Evolutionary conservation across 2,888 invertebrate species (phyloP).

Genomic region (Zele albiditarsus): DNA sequence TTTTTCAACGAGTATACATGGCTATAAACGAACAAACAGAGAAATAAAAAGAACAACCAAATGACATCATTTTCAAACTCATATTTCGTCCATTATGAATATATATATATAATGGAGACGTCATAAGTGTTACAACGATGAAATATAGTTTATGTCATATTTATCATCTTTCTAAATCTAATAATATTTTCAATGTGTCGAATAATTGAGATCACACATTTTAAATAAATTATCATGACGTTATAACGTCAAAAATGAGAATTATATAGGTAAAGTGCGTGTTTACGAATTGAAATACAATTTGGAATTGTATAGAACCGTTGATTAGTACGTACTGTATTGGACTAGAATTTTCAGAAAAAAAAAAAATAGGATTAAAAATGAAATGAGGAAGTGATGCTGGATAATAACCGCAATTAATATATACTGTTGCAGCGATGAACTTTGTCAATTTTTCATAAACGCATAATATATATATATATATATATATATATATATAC

Average conservation of each 20-base stretch:
- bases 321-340: background rate
- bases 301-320: background rate
- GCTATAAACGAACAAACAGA: background rate
- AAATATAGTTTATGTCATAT: slow-evolving; percentile 66
- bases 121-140: slow-evolving; percentile 62
- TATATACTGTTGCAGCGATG: background rate
- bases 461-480: slow-evolving; percentile 10
- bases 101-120: slow-evolving; percentile 55
- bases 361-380: background rate
- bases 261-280: background rate
- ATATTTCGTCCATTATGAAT: slow-evolving; percentile 37
- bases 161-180: slow-evolving; percentile 58
- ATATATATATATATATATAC: no score
- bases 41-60: background rate
- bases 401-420: background rate
- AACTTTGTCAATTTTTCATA: slow-evolving; percentile 2
- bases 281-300: background rate
- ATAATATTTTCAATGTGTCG: slow-evolving; percentile 33
- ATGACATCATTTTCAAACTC: slow-evolving; percentile 25
- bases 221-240: background rate
- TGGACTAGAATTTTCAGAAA: background rate
- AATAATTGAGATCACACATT: background rate
- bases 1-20: background rate
- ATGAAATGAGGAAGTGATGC: background rate
- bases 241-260: background rate